Evolutionary conservation across 2,113 vertebrate genomes (phyloP), one percentile per base, ranked within the genome.

Genomic region (Phyllopteryx taeniolatus): DNA sequence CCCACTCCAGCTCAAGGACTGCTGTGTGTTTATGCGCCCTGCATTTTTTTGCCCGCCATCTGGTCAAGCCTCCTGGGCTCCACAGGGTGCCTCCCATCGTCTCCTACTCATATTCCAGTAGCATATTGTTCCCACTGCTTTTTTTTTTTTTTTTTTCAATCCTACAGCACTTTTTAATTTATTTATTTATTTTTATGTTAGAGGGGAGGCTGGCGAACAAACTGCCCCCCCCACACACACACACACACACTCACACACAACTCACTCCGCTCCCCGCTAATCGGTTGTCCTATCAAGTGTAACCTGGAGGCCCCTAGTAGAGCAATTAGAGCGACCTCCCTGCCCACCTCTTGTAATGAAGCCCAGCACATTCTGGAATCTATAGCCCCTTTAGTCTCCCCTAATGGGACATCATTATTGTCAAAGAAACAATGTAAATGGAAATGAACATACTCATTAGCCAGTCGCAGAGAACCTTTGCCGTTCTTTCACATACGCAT

Each of bases 381-480:
- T 95, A 96, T 95, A 97, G 95, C 95, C 95, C 90, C 97, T 97
- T 97, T 97, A 97, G 95, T 96, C 95, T 97, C 94, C 96, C 96
- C 96, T 98, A 97, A 98, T 97, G 97, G 97, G 96, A 99, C 96
- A 96, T 98, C 97, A 97, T 99, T 99, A 98, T 98, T 98, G 96
- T 98, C 96, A 98, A 97, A 96, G 96, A 98, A 99, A 99, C 97
- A 98, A 97, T 99, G 97, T 97, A 98, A 97, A 99, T 99, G 96
- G 95, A 99, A 99, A 99, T 99, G 97, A 98, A 99, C 96, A 96
- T 96, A 96, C 97, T 99, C 97, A 99, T 99, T 99, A 98, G 96
- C 94, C 93, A 96, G 95, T 96, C 94, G 94, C 95, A 95, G 95
- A 93, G 85, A 96, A 95, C 96, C 90, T 91, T 90, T 89, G 88